Conservation (phyloP, 2,797 vertebrate genomes). For the Melanogrammus aeglefinus region DNA sequence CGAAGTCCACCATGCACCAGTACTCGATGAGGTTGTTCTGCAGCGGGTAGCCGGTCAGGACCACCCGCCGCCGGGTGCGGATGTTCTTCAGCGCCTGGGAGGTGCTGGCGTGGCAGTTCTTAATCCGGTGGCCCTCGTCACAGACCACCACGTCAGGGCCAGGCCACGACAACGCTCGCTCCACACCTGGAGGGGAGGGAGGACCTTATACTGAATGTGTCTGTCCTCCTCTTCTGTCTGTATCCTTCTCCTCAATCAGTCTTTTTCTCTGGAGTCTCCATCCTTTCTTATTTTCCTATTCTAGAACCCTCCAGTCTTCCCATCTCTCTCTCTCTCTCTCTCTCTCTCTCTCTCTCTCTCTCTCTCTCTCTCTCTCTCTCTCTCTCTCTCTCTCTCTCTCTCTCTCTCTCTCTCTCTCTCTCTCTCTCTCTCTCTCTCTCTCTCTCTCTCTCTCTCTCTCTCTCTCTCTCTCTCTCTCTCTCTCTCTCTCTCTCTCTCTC, state of each 20-base stretch:
- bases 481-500: no score
- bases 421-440: slow-evolving; percentile 45
- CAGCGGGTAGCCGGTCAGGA: slow-evolving; percentile 91
- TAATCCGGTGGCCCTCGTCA: slow-evolving; percentile 96
- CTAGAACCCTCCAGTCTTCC: no score
- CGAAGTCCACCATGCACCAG: slow-evolving; percentile 99
- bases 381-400: no score
- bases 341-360: no score
- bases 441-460: no score
- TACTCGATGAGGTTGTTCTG: slow-evolving; percentile 99
- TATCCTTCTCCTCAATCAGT: no score
- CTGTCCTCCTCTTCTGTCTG: neutral
- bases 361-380: no score
- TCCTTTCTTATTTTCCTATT: no score
- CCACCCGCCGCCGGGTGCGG: slow-evolving; percentile 86
- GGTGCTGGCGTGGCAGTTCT: slow-evolving; percentile 97
- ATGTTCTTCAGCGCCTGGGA: slow-evolving; percentile 97
- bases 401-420: no score
- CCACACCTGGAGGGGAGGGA: slow-evolving; percentile 77
- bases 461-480: no score
- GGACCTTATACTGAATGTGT: neutral
- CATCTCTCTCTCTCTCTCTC: no score
- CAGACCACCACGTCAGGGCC: slow-evolving; percentile 96
- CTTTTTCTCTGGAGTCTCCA: no score
- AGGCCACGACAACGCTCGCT: slow-evolving; percentile 87